A percentile compares a stretch with the other conserved stretches of the same genome.
These are phyloP conservation scores for Augochlora pura DNA, from an alignment of 1,140 invertebrate genomes.

Conservation along the genomic window DNA sequence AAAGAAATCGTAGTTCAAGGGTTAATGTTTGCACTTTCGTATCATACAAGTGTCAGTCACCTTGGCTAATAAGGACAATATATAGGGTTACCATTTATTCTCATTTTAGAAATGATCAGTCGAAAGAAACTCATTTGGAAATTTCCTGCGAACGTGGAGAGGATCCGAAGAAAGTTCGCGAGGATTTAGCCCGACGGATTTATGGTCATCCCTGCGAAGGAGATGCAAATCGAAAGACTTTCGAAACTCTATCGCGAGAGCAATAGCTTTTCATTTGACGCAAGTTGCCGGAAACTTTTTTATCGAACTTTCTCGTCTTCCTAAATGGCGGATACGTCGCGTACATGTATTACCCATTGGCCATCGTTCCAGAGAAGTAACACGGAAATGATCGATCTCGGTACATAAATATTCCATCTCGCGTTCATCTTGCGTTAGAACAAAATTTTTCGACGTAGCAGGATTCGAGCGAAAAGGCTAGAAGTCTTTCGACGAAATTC, in stretches of 20 bases:
- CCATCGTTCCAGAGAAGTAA: not conserved
- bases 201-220: conserved; percentile 62
- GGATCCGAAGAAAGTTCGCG: conserved; percentile 11
- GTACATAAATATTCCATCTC: no score
- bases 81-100: no score
- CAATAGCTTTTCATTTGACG: conserved; percentile 42
- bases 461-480: no score
- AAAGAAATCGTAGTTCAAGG: no score
- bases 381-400: no score
- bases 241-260: conserved; percentile 19
- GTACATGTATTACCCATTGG: not conserved
- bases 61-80: no score
- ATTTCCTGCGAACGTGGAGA: conserved; percentile 27
- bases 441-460: no score
- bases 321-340: not conserved
- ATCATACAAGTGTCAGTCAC: no score
- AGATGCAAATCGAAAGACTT: conserved; percentile 65
- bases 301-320: conserved; percentile 26
- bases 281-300: conserved; percentile 19
- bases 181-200: conserved; percentile 61
- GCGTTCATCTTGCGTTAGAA: no score
- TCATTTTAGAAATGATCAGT: no score
- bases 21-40: no score
- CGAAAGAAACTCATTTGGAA: not conserved
- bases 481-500: no score